Evolutionary conservation across 2,113 vertebrate genomes (phyloP).

Genomic region (Notiomystis cincta): DNA sequence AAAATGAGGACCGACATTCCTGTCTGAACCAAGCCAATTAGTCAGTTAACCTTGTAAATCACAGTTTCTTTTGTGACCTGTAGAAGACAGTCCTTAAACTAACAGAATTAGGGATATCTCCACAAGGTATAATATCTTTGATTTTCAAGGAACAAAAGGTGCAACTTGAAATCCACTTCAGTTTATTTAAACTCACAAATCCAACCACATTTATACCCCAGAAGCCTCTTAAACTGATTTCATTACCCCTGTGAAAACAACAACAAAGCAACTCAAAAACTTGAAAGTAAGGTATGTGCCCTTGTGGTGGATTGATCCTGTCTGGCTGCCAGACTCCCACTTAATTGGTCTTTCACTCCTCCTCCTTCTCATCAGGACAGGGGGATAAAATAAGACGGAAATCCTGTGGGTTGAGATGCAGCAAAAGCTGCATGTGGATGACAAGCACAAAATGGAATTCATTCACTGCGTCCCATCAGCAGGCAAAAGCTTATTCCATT

Average conservation of each 20-base stretch:
- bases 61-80: conserved; percentile 4
- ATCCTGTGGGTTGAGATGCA: not conserved
- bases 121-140: not conserved
- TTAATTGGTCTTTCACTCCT: not conserved
- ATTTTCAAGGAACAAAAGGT: not conserved
- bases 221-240: not conserved
- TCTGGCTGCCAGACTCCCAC: not conserved
- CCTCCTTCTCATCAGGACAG: not conserved
- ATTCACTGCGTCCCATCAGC: not conserved
- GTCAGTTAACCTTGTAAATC: conserved; percentile 25
- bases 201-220: not conserved
- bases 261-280: not conserved
- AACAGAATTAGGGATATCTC: not conserved
- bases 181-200: not conserved
- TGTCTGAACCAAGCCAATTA: conserved; percentile 2
- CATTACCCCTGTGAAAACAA: not conserved
- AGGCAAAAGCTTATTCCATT: not conserved
- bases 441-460: not conserved
- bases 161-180: not conserved
- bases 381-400: not conserved
- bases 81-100: conserved; percentile 14
- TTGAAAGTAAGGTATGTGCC: not conserved
- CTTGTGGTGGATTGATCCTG: not conserved
- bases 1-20: conserved; percentile 12
- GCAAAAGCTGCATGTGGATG: not conserved